These are phyloP conservation scores for Nesometra sesokonis DNA, from an alignment of 35 echinoderm and acorn worm genomes.

Conservation along the genomic window DNA sequence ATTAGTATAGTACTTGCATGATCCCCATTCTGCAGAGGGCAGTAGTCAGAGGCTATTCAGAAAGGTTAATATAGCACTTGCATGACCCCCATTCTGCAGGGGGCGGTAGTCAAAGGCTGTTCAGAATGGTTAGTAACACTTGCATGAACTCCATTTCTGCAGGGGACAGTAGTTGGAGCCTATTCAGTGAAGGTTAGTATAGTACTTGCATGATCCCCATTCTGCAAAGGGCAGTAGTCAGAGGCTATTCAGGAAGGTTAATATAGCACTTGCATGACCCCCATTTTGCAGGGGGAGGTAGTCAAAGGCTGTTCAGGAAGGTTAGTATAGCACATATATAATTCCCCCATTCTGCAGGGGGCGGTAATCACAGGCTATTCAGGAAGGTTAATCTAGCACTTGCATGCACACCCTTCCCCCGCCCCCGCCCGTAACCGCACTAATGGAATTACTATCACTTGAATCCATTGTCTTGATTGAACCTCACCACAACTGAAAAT, in stretches of 20 bases:
- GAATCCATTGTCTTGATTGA: too few species aligned
- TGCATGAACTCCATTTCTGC: too few species aligned
- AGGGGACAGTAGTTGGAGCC: not conserved
- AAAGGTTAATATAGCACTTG: not conserved
- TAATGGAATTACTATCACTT: too few species aligned
- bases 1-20: not conserved
- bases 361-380: not conserved
- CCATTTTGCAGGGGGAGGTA: conserved; percentile 83
- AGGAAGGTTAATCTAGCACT: not conserved
- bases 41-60: not conserved
- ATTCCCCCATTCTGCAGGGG: not conserved
- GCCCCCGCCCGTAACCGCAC: too few species aligned
- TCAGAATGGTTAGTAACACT: conserved; percentile 60
- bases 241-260: not conserved
- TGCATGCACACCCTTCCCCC: too few species aligned
- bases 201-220: too few species aligned
- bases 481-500: too few species aligned
- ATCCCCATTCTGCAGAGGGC: too few species aligned
- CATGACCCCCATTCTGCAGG: conserved; percentile 72
- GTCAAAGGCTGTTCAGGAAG: conserved; percentile 92
- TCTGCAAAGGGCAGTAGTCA: too few species aligned
- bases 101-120: conserved; percentile 92
- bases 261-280: not conserved
- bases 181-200: not conserved
- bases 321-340: conserved; percentile 19